These are phyloP conservation scores for Pungitius pungitius DNA, from an alignment of 2,113 vertebrate genomes.

Conservation along the genomic window DNA sequence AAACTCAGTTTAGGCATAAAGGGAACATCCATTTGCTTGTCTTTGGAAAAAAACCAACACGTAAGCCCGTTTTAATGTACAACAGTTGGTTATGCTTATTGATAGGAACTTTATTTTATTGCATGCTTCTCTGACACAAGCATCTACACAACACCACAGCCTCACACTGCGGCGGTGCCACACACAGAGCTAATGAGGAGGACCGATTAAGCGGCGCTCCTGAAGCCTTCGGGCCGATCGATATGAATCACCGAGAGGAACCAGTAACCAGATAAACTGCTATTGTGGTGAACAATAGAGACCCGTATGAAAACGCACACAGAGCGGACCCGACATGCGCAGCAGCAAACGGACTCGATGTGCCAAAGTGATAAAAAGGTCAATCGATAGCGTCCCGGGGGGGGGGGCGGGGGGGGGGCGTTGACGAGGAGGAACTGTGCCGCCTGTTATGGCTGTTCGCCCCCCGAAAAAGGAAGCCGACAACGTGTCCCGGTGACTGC, in stretches of 20 bases:
- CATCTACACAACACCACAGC: background rate
- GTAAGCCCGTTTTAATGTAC: background rate
- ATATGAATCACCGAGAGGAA: conserved; percentile 24
- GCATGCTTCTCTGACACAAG: background rate
- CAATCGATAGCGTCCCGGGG: conserved; percentile 50
- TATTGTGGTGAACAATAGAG: conserved; percentile 2
- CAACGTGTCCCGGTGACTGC: conserved; percentile 24
- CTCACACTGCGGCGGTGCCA: background rate
- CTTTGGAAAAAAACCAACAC: background rate
- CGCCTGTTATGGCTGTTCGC: conserved; percentile 65
- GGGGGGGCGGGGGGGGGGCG: no score
- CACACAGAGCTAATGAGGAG: conserved; percentile 31
- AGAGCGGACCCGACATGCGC: background rate
- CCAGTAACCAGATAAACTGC: conserved; percentile 22
- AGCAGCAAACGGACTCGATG: conserved; percentile 32
- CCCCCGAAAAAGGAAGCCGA: conserved; percentile 64
- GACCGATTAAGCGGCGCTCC: conserved; percentile 7
- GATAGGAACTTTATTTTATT: background rate
- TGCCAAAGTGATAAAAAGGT: conserved; percentile 22
- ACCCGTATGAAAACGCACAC: background rate
- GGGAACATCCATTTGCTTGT: background rate
- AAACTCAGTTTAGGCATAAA: background rate
- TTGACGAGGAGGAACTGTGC: conserved; percentile 19
- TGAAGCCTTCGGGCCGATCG: conserved; percentile 1
- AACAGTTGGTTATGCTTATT: background rate